These are phyloP conservation scores for Amblyraja radiata DNA, from an alignment of 2,797 vertebrate genomes.

Conservation along the genomic window DNA sequence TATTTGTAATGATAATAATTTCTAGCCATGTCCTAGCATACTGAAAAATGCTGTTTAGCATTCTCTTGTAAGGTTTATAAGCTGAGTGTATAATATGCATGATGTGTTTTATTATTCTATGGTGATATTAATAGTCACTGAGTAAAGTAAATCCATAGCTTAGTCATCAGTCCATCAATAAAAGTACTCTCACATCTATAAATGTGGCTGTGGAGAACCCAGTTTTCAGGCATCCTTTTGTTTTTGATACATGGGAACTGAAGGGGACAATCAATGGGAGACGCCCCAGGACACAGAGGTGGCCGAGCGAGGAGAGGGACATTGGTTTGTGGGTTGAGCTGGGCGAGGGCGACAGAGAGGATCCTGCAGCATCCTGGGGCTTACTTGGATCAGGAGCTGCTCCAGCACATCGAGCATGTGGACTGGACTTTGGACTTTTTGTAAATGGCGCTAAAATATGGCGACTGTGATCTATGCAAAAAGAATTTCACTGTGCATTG, in stretches of 20 bases:
- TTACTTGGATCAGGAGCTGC: too few species aligned
- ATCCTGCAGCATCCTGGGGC: too few species aligned
- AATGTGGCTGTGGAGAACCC: neutral
- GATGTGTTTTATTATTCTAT: neutral
- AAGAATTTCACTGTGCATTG: too few species aligned
- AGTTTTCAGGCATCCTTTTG: neutral
- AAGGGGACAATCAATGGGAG: neutral
- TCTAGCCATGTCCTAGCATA: neutral
- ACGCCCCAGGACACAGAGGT: too few species aligned
- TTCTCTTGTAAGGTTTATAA: neutral
- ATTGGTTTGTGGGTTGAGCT: too few species aligned
- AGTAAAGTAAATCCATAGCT: neutral
- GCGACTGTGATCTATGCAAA: too few species aligned
- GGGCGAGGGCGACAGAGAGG: too few species aligned
- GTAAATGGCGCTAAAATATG: too few species aligned
- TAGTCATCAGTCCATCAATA: neutral
- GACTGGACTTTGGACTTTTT: too few species aligned
- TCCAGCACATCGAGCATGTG: too few species aligned
- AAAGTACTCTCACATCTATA: neutral
- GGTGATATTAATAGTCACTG: neutral
- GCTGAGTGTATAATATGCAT: neutral
- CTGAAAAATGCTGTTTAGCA: slow-evolving; percentile 12
- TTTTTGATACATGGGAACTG: neutral
- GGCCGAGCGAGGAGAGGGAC: too few species aligned
- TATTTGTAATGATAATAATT: neutral